Percentiles rank a stretch among this genome's conserved stretches.
Evolutionary conservation across 2,797 vertebrate species (phyloP).

Genomic region (Podarcis siculus): DNA sequence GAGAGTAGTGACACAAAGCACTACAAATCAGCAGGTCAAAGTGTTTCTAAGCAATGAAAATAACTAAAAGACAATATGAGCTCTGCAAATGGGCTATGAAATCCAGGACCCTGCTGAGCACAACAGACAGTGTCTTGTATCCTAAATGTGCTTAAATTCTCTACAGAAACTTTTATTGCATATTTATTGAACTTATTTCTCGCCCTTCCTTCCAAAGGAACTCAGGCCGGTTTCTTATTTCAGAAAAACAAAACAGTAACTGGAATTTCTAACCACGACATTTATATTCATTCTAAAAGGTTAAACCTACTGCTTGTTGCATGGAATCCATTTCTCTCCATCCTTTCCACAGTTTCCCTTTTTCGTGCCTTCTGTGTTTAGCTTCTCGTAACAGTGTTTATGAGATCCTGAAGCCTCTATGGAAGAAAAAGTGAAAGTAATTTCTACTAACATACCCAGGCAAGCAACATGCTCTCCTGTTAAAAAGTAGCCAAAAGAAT

Average conservation of each 20-base stretch:
- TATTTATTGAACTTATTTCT: too few relatives aligned
- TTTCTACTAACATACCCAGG: conserved; percentile 3
- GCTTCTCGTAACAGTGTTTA: conserved; percentile 98
- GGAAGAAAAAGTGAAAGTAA: conserved; percentile 32
- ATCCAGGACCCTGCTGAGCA: not conserved
- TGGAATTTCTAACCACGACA: not conserved
- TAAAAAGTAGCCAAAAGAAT: not conserved
- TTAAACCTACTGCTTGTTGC: conserved; percentile 95
- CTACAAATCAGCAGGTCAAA: not conserved
- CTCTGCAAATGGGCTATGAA: not conserved
- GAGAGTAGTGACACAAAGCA: not conserved
- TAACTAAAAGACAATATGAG: not conserved
- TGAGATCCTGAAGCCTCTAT: conserved; percentile 92
- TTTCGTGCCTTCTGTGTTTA: conserved; percentile 96
- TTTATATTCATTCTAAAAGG: not conserved
- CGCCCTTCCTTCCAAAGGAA: too few relatives aligned
- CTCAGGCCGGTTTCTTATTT: not conserved
- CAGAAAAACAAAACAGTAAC: conserved; percentile 14
- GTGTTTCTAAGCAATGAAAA: not conserved
- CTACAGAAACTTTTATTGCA: too few relatives aligned
- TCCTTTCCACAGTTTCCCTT: conserved; percentile 98
- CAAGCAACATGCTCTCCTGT: conserved; percentile 1
- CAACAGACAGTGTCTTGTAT: not conserved
- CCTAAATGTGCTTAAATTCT: not conserved
- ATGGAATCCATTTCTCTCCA: conserved; percentile 93